phyloP scores from a whole-genome alignment of 2,888 invertebrate species.

The Caenorhabditis uteleia region DNA sequence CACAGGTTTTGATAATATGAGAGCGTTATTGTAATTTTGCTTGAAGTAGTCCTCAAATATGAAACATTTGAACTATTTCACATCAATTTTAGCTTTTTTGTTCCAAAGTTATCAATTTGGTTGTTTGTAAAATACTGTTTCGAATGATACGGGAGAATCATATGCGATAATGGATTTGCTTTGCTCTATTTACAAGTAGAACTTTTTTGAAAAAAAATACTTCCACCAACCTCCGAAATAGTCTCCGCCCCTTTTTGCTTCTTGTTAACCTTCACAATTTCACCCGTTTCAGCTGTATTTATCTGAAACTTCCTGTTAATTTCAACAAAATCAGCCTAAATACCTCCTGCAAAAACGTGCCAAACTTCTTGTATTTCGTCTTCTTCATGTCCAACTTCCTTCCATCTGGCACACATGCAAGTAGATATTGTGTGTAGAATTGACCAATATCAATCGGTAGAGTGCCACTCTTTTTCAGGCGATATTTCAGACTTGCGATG shows the following conservation, averaged over 20 bases:
- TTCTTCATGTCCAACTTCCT: conserved; percentile 63
- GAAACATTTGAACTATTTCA: too few species aligned
- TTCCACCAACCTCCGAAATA: conserved; percentile 61
- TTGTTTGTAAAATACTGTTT: too few species aligned
- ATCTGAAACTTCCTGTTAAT: conserved; percentile 7
- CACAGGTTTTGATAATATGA: too few species aligned
- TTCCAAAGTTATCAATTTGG: too few species aligned
- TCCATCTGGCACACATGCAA: conserved; percentile 54
- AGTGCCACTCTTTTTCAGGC: conserved; percentile 42
- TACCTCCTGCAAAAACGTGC: conserved; percentile 56
- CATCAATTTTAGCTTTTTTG: too few species aligned
- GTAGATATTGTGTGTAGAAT: conserved; percentile 45
- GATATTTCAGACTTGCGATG: conserved; percentile 56
- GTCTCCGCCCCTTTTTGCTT: conserved; percentile 63
- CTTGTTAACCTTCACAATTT: conserved; percentile 47
- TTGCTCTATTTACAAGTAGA: too few species aligned
- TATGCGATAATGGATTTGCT: too few species aligned
- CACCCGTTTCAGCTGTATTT: conserved; percentile 6
- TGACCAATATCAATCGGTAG: conserved; percentile 65
- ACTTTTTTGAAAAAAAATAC: too few species aligned
- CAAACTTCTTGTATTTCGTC: conserved; percentile 66
- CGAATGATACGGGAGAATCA: too few species aligned
- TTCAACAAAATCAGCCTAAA: neutral
- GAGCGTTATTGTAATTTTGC: too few species aligned
- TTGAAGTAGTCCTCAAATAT: too few species aligned